Percentiles rank a stretch among this genome's conserved stretches.
phyloP scores from a whole-genome alignment of 2,113 vertebrate species.

The Paratilapia polleni region DNA sequence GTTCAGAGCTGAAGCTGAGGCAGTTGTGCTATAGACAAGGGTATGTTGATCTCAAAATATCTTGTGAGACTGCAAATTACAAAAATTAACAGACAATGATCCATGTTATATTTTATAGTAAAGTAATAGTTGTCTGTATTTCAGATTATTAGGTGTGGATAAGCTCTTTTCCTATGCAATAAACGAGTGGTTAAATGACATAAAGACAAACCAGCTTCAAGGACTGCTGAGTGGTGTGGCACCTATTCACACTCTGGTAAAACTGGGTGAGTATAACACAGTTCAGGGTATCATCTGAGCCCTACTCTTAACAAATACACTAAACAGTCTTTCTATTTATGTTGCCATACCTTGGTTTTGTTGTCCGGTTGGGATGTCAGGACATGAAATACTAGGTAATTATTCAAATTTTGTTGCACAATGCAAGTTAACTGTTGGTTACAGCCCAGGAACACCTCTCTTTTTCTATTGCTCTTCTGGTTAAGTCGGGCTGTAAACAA shows the following conservation, averaged over 20 bases:
- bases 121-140: conserved; percentile 39
- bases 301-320: background rate
- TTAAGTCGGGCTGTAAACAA: background rate
- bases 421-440: background rate
- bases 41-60: conserved; percentile 70
- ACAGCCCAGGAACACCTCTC: background rate
- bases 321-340: background rate
- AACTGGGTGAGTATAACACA: conserved; percentile 85
- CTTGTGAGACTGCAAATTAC: background rate
- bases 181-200: conserved; percentile 96
- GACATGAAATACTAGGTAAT: background rate
- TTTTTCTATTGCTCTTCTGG: background rate
- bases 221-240: conserved; percentile 96
- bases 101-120: background rate
- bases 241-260: conserved; percentile 95
- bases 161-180: conserved; percentile 95
- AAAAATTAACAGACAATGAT: background rate
- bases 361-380: background rate
- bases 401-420: background rate
- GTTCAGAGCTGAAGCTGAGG: conserved; percentile 94
- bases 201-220: conserved; percentile 96
- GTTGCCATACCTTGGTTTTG: background rate
- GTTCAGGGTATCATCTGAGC: background rate
- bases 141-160: conserved; percentile 94
- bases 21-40: conserved; percentile 95